These are phyloP conservation scores for Scotopteryx bipunctaria DNA, from an alignment of 2,888 invertebrate genomes.

Conservation along the genomic window DNA sequence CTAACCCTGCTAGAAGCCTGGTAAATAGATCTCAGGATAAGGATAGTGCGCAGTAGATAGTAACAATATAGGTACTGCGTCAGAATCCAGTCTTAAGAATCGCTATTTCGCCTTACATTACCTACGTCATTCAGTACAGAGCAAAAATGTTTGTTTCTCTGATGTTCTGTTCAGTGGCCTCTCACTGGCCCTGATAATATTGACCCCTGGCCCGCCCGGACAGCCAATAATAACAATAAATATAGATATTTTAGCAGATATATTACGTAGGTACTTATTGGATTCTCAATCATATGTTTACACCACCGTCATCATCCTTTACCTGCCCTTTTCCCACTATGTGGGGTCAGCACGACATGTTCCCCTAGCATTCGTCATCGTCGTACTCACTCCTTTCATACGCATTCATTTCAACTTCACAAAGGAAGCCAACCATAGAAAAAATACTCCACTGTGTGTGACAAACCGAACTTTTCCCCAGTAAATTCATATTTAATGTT, in stretches of 20 bases:
- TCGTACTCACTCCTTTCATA: too few species aligned
- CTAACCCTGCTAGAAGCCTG: too few species aligned
- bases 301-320: background rate
- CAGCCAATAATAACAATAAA: slow-evolving; percentile 39
- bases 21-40: slow-evolving; percentile 1
- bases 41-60: background rate
- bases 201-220: slow-evolving; percentile 51
- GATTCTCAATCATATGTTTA: background rate
- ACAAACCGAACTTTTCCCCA: too few species aligned
- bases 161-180: slow-evolving; percentile 23
- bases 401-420: too few species aligned
- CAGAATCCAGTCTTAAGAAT: background rate
- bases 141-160: slow-evolving; percentile 35
- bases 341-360: too few species aligned
- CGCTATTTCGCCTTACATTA: slow-evolving; percentile 30
- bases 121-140: slow-evolving; percentile 40
- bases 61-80: slow-evolving; percentile 1
- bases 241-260: slow-evolving; percentile 31
- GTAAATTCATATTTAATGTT: too few species aligned
- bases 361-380: too few species aligned
- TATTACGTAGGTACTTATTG: slow-evolving; percentile 14
- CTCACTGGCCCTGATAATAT: slow-evolving; percentile 47
- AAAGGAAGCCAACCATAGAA: too few species aligned
- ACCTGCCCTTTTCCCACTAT: too few species aligned
- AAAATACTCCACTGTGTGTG: too few species aligned